These are phyloP conservation scores for Eclectus roratus DNA, from an alignment of 2,113 vertebrate species.

Conservation along the genomic window DNA sequence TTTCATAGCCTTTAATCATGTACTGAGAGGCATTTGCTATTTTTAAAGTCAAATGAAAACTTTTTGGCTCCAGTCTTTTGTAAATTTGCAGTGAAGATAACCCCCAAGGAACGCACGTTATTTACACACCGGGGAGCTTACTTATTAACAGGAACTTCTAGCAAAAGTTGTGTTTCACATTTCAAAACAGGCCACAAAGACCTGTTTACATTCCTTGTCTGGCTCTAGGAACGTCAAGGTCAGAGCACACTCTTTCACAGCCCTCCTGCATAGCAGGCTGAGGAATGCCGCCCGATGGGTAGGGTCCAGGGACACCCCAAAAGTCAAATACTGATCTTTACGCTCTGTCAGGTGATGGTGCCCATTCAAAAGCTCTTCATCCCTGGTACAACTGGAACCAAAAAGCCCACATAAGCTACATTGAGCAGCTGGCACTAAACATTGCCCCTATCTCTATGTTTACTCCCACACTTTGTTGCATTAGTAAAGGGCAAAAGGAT, in stretches of 20 bases:
- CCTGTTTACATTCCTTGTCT: background rate
- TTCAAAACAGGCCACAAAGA: background rate
- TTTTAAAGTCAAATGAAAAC: background rate
- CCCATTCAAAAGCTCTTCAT: background rate
- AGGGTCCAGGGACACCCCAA: background rate
- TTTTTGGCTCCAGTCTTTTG: background rate
- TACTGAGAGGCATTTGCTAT: background rate
- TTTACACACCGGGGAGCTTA: slow-evolving; percentile 23
- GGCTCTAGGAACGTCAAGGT: background rate
- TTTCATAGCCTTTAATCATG: background rate
- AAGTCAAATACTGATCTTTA: background rate
- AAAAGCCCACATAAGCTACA: background rate
- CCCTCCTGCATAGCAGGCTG: background rate
- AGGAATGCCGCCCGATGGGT: background rate
- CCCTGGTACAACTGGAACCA: background rate
- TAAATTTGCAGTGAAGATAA: background rate
- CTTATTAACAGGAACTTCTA: slow-evolving; percentile 11
- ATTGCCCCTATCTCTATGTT: fast-evolving
- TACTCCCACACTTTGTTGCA: no score
- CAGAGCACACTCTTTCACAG: background rate
- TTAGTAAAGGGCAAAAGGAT: background rate
- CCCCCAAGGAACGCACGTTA: background rate
- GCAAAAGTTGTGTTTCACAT: background rate
- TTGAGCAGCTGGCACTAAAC: background rate
- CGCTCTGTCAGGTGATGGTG: fast-evolving